These are phyloP conservation scores for Stigmatopora argus DNA, from an alignment of 2,113 vertebrate genomes.

Conservation along the genomic window DNA sequence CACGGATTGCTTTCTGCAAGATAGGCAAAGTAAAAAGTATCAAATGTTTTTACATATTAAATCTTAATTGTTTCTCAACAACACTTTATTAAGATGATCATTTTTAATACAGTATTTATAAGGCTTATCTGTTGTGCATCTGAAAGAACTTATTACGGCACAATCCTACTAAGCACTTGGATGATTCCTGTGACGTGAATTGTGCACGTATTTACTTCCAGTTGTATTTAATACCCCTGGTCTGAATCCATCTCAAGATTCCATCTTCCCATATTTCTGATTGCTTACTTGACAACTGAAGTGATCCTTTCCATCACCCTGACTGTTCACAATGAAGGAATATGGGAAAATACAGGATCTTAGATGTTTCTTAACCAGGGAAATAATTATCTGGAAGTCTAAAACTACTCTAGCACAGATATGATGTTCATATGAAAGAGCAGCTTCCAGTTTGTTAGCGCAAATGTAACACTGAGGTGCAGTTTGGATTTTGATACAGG, in stretches of 20 bases:
- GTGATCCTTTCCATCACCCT: constrained; percentile 7
- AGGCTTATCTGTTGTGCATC: constrained; percentile 28
- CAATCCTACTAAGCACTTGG: constrained; percentile 30
- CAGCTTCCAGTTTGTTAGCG: constrained; percentile 29
- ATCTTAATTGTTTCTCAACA: constrained; percentile 11
- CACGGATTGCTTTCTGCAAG: constrained; percentile 80
- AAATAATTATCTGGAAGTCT: constrained; percentile 42
- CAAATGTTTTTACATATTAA: constrained; percentile 2
- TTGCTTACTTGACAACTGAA: constrained; percentile 24
- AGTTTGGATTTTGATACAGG: constrained; percentile 58
- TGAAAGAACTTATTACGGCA: constrained; percentile 33
- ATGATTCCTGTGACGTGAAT: constrained; percentile 34
- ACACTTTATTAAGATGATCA: constrained; percentile 13
- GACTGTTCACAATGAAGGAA: constrained; percentile 40
- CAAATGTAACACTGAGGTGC: constrained; percentile 50
- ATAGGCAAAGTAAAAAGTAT: constrained; percentile 27
- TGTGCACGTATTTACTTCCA: constrained; percentile 45
- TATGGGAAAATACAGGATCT: constrained; percentile 21
- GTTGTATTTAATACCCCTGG: constrained; percentile 30
- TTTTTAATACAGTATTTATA: constrained; percentile 31
- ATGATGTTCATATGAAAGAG: constrained; percentile 31
- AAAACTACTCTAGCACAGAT: constrained; percentile 39
- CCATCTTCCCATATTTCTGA: constrained; percentile 39
- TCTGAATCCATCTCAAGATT: constrained; percentile 53
- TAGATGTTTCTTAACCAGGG: constrained; percentile 51